Conservation (phyloP, 2,888 invertebrate species). For the Polyommatus icarus region DNA sequence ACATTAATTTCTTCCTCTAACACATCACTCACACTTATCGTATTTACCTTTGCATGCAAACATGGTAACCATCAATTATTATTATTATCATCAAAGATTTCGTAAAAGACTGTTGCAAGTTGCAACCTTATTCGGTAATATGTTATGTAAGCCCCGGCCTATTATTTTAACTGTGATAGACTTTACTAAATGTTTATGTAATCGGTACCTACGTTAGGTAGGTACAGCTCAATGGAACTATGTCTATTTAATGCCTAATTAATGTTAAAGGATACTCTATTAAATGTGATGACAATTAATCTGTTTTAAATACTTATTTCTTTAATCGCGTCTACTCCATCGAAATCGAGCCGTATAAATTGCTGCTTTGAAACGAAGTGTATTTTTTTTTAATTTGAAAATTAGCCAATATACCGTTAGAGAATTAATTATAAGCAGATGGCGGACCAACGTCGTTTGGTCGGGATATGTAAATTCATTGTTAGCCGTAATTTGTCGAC, state of each 20-base stretch:
- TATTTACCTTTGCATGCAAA: no score
- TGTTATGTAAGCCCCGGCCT: not conserved
- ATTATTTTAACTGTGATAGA: constrained; percentile 29
- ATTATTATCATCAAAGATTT: no score
- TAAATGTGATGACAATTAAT: constrained; percentile 23
- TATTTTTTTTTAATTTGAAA: not conserved
- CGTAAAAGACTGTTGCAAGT: not conserved
- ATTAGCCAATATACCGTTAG: not conserved
- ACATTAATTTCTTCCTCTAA: no score
- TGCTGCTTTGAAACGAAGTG: not conserved
- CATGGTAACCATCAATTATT: no score
- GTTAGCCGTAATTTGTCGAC: no score
- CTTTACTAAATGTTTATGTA: constrained; percentile 22
- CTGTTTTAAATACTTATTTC: not conserved
- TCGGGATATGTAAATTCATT: no score
- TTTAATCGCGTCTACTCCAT: not conserved
- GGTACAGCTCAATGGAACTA: not conserved
- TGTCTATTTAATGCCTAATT: not conserved
- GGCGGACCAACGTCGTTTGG: no score
- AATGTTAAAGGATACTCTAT: not conserved
- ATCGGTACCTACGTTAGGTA: not conserved
- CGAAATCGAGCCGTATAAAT: not conserved
- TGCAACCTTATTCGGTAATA: not conserved
- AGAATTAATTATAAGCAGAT: no score
- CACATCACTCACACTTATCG: no score